A percentile compares a stretch with the other conserved stretches of the same genome.
phyloP scores from a whole-genome alignment of 2,888 invertebrate genomes.

The Sinohyriopsis cumingii region DNA sequence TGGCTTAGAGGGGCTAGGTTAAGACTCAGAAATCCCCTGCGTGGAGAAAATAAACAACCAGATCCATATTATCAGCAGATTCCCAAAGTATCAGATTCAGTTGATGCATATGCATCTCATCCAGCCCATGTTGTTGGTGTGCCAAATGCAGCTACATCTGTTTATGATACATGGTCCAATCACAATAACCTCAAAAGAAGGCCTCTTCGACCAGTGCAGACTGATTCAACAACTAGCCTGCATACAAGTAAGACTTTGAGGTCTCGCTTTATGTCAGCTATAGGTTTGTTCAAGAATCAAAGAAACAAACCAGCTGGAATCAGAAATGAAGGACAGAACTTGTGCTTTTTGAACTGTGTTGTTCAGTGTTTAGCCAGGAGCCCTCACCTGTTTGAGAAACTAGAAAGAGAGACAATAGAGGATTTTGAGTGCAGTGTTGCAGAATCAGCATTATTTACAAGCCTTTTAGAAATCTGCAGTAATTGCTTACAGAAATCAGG shows the following conservation, averaged over 20 bases:
- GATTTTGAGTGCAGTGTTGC: conserved; percentile 54
- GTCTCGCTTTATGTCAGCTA: conserved; percentile 51
- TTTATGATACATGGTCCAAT: conserved; percentile 20
- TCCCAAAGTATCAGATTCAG: neutral
- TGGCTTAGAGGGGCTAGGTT: no score
- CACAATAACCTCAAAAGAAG: conserved; percentile 31
- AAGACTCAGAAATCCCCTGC: no score
- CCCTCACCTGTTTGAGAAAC: conserved; percentile 53
- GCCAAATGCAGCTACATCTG: conserved; percentile 2
- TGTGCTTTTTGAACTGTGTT: conserved; percentile 69
- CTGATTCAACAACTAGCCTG: conserved; percentile 1
- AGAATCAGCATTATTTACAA: conserved; percentile 50
- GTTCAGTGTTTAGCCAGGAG: conserved; percentile 65
- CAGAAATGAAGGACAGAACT: conserved; percentile 63
- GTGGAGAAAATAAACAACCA: no score
- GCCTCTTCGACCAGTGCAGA: conserved; percentile 24
- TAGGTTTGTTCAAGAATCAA: conserved; percentile 41
- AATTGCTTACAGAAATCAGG: conserved; percentile 40
- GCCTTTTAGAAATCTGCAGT: conserved; percentile 48
- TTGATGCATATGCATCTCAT: neutral
- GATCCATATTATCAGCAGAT: no score
- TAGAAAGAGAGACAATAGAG: conserved; percentile 43
- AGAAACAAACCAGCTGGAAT: conserved; percentile 56
- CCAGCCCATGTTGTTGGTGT: conserved; percentile 2
- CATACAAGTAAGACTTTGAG: conserved; percentile 33